phyloP scores from a whole-genome alignment of 2,113 vertebrate genomes.

The Pseudois nayaur region DNA sequence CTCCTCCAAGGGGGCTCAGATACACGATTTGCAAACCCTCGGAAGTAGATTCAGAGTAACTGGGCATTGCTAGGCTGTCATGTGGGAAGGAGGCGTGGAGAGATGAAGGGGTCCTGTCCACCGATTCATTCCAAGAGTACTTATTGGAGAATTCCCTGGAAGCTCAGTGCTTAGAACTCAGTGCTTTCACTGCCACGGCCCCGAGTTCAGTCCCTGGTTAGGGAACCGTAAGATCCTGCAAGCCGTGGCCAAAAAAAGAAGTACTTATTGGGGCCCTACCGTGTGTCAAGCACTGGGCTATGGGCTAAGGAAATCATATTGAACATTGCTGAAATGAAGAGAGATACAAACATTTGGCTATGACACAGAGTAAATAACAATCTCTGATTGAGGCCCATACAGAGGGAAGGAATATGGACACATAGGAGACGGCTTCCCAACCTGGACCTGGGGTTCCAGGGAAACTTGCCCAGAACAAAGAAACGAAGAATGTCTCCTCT shows the following conservation, averaged over 20 bases:
- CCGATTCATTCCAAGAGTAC: rapidly evolving
- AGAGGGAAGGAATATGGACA: not conserved
- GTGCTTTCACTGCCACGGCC: not conserved
- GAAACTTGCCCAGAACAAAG: not conserved
- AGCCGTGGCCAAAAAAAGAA: not conserved
- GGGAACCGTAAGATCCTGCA: not conserved
- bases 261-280: not conserved
- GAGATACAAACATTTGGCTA: rapidly evolving
- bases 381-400: rapidly evolving
- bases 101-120: not conserved
- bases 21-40: not conserved
- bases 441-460: not conserved
- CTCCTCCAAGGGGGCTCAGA: not conserved
- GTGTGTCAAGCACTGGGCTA: not conserved
- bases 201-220: not conserved
- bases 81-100: rapidly evolving
- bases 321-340: too few relatives aligned
- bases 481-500: not conserved
- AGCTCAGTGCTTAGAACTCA: not conserved
- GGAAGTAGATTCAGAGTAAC: not conserved
- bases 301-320: not conserved
- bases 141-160: not conserved
- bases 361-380: rapidly evolving
- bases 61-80: not conserved
- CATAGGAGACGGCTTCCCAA: not conserved